Conservation (phyloP, 2,888 invertebrate genomes). For the Dasysyrphus tricinctus region DNA sequence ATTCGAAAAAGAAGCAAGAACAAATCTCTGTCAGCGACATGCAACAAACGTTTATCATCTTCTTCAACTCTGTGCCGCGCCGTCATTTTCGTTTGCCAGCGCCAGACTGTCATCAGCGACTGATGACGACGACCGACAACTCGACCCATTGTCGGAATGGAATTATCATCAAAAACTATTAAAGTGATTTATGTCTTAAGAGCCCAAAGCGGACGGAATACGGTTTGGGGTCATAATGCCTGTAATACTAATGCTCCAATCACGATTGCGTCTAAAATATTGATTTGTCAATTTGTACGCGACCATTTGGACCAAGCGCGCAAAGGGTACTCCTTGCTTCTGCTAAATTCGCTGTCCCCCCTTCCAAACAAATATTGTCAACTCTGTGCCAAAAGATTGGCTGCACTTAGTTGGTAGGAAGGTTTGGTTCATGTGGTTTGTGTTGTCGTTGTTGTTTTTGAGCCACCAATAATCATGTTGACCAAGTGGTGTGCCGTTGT, state of each 20-base stretch:
- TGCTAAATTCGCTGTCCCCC: slow-evolving; percentile 43
- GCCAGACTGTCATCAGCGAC: neutral
- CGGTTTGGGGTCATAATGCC: slow-evolving; percentile 71
- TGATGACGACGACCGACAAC: neutral
- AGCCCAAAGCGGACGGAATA: slow-evolving; percentile 54
- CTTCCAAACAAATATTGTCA: slow-evolving; percentile 60
- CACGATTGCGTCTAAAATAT: slow-evolving; percentile 75
- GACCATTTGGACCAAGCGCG: slow-evolving; percentile 47
- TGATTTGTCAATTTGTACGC: slow-evolving; percentile 75
- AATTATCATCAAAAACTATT: slow-evolving; percentile 63
- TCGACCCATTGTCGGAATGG: slow-evolving; percentile 20
- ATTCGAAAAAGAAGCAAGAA: slow-evolving; percentile 31
- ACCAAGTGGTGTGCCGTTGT: slow-evolving; percentile 70
- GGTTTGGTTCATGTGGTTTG: slow-evolving; percentile 25
- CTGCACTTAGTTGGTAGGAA: slow-evolving; percentile 22
- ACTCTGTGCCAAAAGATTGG: slow-evolving; percentile 45
- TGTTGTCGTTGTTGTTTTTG: slow-evolving; percentile 34
- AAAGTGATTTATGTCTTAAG: slow-evolving; percentile 67
- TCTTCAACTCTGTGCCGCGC: slow-evolving; percentile 12
- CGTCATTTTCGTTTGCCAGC: slow-evolving; percentile 6
- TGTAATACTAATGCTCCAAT: slow-evolving; percentile 67
- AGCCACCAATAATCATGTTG: slow-evolving; percentile 68
- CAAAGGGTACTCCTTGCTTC: slow-evolving; percentile 31
- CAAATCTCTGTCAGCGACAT: slow-evolving; percentile 14
- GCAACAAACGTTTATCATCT: slow-evolving; percentile 56